Evolutionary conservation across 2,113 vertebrate genomes (phyloP), one percentile per base, ranked within the genome.

Genomic region (Noturus placidus): DNA sequence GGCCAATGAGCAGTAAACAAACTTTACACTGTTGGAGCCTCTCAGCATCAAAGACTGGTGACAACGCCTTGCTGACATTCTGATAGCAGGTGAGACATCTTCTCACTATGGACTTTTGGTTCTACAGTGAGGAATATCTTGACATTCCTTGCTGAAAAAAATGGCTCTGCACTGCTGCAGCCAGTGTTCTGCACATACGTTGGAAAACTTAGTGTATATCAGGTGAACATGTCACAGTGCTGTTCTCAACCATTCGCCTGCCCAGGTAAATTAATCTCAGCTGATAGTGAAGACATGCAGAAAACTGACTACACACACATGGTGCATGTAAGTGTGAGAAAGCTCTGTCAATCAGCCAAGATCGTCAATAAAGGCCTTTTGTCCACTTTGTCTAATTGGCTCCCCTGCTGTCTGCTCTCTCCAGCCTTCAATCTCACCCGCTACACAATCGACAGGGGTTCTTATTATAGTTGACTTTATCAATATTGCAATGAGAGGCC

Each of bases 301-400:
- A 87, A 88, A n/a, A 83, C 27, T 10, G 74, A 86, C 59, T 38
- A 25, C 5, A 52, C 79, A 22, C 72, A 84, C 87, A 88, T n/a
- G 50, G 59, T 69, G 84, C 42, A 57, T 65, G 69, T 65, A 59
- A 38, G 74, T 69, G 70, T 56, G 65, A 65, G 22, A 38, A 85
- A 88, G 27, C 65, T 87, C 93, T 94, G 94, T 93, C 95, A 95
- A 89, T 96, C 94, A 94, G 92, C 61, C 92, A 89, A 89, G 89
- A 92, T 93, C 93, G 91, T 94, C 93, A 95, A 93, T 93, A 94
- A 91, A 93, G 92, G 92, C 89, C 93, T 94, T 95, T 95, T 94
- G 94, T 95, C 93, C 94, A 95, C 93, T 94, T 94, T 92, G 93
- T 92, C 92, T 95, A 96, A 96, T 95, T 96, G 94, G 94, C 90